These are phyloP conservation scores for Muscicapa striata DNA, from an alignment of 2,797 vertebrate genomes.

Conservation along the genomic window DNA sequence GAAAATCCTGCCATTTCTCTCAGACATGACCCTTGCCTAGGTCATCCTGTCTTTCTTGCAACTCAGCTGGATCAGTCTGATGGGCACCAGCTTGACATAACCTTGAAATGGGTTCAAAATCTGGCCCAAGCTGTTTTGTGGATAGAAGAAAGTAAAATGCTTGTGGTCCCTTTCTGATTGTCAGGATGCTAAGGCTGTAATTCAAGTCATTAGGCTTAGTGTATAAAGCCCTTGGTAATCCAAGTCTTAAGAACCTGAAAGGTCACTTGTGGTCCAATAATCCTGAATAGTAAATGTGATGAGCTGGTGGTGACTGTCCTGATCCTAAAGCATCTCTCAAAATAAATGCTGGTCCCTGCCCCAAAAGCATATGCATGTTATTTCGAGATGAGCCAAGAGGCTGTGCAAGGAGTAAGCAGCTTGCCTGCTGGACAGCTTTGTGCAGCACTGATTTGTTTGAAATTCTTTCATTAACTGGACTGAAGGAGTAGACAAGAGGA, in stretches of 20 bases:
- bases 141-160: slow-evolving; percentile 41
- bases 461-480: neutral
- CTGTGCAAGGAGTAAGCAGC: neutral
- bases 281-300: slow-evolving; percentile 48
- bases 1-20: slow-evolving; percentile 32
- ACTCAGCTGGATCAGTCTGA: neutral
- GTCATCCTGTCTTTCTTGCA: slow-evolving; percentile 18
- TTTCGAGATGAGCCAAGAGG: neutral
- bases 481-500: neutral
- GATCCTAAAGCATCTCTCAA: slow-evolving; percentile 49
- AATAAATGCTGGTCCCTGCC: neutral
- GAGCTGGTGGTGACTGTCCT: slow-evolving; percentile 19
- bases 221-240: slow-evolving; percentile 43
- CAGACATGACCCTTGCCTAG: neutral
- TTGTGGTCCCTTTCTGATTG: slow-evolving; percentile 22
- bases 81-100: neutral
- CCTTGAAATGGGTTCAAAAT: slow-evolving; percentile 47
- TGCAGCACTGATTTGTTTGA: neutral
- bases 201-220: slow-evolving; percentile 65
- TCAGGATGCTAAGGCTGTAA: slow-evolving; percentile 46
- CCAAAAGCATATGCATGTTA: neutral
- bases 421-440: neutral
- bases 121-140: neutral
- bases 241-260: slow-evolving; percentile 63
- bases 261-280: slow-evolving; percentile 56